phyloP scores from a whole-genome alignment of 2,888 invertebrate genomes.

The Acleris holmiana region DNA sequence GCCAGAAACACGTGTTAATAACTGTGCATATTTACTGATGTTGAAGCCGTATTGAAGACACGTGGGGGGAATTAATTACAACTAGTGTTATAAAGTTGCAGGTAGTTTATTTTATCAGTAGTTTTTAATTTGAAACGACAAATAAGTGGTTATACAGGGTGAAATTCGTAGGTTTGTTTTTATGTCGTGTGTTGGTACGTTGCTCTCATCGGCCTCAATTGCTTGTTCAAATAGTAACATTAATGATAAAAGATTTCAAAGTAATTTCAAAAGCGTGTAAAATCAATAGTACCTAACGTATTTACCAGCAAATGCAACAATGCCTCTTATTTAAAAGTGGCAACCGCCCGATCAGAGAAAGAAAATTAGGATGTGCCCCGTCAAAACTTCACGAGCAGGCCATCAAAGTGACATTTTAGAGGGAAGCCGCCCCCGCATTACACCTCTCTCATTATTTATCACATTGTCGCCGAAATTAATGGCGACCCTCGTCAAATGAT shows the following conservation, averaged over 20 bases:
- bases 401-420: conserved; percentile 65
- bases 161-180: no score
- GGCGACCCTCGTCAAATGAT: conserved; percentile 82
- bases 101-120: no score
- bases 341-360: conserved; percentile 66
- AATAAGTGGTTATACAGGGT: no score
- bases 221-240: no score
- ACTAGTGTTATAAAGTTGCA: neutral
- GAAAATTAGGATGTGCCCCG: conserved; percentile 81
- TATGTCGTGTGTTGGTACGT: no score
- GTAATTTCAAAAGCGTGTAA: neutral
- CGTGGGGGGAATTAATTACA: neutral
- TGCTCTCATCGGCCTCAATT: no score
- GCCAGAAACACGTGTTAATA: neutral
- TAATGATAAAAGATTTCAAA: neutral
- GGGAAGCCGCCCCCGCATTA: conserved; percentile 73
- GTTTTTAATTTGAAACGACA: no score
- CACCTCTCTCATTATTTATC: conserved; percentile 84
- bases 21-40: neutral
- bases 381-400: conserved; percentile 82
- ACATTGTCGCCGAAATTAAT: conserved; percentile 83
- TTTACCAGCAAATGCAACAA: conserved; percentile 64
- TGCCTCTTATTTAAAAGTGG: conserved; percentile 73
- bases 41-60: neutral
- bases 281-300: conserved; percentile 2